Evolutionary conservation across 2,888 invertebrate genomes (phyloP).

Genomic region (Pasiphila rectangulata): DNA sequence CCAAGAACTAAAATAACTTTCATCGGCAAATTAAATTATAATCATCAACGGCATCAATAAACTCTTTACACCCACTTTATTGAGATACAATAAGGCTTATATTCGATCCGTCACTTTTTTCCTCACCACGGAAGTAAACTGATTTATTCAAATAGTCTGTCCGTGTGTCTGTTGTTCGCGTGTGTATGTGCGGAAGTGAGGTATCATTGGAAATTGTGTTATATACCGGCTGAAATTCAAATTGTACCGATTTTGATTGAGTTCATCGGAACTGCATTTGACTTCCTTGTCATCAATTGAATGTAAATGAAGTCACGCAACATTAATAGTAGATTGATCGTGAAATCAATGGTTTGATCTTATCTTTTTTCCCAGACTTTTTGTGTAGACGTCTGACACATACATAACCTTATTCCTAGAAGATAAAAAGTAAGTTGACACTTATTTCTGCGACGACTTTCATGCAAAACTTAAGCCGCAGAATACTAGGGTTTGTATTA

Average conservation of each 20-base stretch:
- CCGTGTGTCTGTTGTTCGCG: conserved; percentile 39
- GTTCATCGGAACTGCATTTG: conserved; percentile 19
- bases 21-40: conserved; percentile 4
- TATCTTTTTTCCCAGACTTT: neutral
- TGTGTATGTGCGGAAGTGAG: conserved; percentile 39
- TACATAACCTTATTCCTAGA: neutral
- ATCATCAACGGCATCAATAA: neutral
- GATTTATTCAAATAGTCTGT: conserved; percentile 21
- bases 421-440: too few relatives aligned
- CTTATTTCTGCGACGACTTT: too few relatives aligned
- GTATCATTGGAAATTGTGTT: conserved; percentile 32
- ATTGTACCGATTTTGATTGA: conserved; percentile 25
- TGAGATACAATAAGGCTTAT: neutral
- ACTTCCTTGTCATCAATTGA: conserved; percentile 26
- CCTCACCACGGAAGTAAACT: conserved; percentile 4
- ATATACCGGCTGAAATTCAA: conserved; percentile 31
- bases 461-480: too few relatives aligned
- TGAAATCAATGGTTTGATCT: neutral
- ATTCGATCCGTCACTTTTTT: conserved; percentile 3
- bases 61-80: neutral
- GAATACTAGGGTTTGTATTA: too few relatives aligned
- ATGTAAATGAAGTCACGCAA: conserved; percentile 18
- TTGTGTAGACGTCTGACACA: too few relatives aligned
- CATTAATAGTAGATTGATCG: neutral
- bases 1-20: conserved; percentile 12